Conservation (phyloP, 2,113 vertebrate genomes). For the Dasypus novemcinctus region DNA sequence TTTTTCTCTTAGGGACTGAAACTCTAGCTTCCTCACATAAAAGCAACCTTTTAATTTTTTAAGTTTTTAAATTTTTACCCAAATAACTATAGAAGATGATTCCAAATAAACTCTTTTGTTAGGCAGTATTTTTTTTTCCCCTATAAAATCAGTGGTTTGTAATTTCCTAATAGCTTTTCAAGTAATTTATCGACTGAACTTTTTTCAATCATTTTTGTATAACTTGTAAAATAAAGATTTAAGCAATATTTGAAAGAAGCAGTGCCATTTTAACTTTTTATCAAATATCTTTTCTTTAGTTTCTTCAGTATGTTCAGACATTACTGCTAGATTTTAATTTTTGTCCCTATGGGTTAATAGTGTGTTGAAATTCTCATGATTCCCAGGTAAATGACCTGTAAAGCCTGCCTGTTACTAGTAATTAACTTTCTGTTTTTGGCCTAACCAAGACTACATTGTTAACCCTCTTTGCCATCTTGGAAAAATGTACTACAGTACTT, state of each 20-base stretch:
- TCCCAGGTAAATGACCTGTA: not conserved
- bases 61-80: not conserved
- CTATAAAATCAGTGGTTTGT: not conserved
- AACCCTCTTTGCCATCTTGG: not conserved
- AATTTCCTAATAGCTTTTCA: conserved; percentile 37
- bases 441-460: not conserved
- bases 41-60: not conserved
- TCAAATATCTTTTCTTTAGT: not conserved
- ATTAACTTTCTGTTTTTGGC: not conserved
- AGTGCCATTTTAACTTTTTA: not conserved
- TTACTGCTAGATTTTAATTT: not conserved
- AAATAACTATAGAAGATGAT: conserved; percentile 36
- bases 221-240: conserved; percentile 26
- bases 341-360: accelerated
- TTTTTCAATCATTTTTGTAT: not conserved
- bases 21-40: conserved; percentile 21
- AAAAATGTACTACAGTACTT: not conserved
- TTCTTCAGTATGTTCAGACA: not conserved
- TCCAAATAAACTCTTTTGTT: conserved; percentile 36
- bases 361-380: not conserved
- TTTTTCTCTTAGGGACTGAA: conserved; percentile 18
- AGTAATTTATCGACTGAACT: conserved; percentile 17
- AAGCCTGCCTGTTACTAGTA: not conserved
- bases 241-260: conserved; percentile 6
- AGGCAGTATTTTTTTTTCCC: not conserved